phyloP scores from a whole-genome alignment of 2,797 vertebrate genomes.

The Myiothlypis chrysogaster region DNA sequence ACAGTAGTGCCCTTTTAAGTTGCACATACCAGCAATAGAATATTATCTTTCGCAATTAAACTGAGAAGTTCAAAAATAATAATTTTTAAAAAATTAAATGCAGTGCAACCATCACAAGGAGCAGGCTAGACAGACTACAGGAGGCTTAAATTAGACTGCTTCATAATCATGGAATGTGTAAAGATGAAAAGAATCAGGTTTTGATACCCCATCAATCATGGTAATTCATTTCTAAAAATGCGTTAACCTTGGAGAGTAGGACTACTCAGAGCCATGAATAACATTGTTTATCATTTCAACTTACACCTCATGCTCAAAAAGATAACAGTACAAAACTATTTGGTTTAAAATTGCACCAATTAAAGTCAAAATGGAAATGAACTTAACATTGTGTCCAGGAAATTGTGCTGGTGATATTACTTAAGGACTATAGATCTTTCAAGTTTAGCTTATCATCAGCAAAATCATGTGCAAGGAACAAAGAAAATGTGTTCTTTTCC shows the following conservation, averaged over 20 bases:
- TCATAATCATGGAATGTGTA: constrained; percentile 64
- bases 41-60: constrained; percentile 48
- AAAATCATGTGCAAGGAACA: constrained; percentile 24
- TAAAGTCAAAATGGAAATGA: constrained; percentile 55
- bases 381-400: constrained; percentile 36
- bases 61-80: constrained; percentile 28
- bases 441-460: constrained; percentile 8
- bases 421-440: not conserved
- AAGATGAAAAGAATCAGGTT: constrained; percentile 63
- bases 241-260: constrained; percentile 57
- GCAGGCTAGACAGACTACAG: constrained; percentile 49
- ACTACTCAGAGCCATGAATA: constrained; percentile 48
- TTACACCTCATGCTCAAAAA: constrained; percentile 64
- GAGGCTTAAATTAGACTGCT: constrained; percentile 61
- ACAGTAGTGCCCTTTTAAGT: constrained; percentile 54
- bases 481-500: constrained; percentile 7
- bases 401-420: not conserved
- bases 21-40: constrained; percentile 44
- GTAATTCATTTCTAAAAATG: constrained; percentile 62
- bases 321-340: constrained; percentile 50
- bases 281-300: constrained; percentile 57
- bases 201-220: constrained; percentile 60
- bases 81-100: not conserved
- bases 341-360: constrained; percentile 59
- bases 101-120: constrained; percentile 48